phyloP scores from a whole-genome alignment of 2,797 vertebrate species.

The Gobionotothen gibberifrons region DNA sequence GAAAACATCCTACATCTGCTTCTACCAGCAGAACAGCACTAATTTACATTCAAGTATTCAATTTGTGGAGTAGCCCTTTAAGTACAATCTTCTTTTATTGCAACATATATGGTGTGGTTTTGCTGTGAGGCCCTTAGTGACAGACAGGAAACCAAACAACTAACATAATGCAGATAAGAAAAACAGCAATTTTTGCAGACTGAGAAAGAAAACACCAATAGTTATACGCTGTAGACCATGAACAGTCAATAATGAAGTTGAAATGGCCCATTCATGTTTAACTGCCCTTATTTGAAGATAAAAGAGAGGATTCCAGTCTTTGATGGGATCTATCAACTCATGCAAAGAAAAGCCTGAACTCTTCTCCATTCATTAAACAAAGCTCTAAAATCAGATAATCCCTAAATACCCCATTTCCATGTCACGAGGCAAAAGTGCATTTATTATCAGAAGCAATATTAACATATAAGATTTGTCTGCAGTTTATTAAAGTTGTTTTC shows the following conservation, averaged over 20 bases:
- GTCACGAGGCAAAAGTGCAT: conserved; percentile 15
- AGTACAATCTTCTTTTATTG: not conserved
- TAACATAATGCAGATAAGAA: not conserved
- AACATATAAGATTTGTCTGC: conserved; percentile 26
- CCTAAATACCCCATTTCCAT: conserved; percentile 29
- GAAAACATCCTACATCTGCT: not conserved
- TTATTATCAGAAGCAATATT: conserved; percentile 22
- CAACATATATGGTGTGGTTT: conserved; percentile 54
- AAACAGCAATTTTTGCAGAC: not conserved
- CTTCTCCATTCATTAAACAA: conserved; percentile 51
- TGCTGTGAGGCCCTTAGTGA: conserved; percentile 23
- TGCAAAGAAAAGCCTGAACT: conserved; percentile 52
- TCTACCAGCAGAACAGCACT: not conserved
- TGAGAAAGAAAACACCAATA: no score
- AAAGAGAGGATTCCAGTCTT: conserved; percentile 45
- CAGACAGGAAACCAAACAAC: conserved; percentile 66
- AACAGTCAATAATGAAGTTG: not conserved
- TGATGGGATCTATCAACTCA: conserved; percentile 68
- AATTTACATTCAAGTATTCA: not conserved
- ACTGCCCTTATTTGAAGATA: conserved; percentile 46
- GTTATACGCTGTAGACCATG: not conserved
- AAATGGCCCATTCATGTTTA: conserved; percentile 13
- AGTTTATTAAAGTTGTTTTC: conserved; percentile 37
- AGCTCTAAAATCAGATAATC: conserved; percentile 40
- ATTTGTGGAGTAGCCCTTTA: not conserved